Evolutionary conservation across 2,888 invertebrate species (phyloP).

Genomic region (Chelonus formosanus): DNA sequence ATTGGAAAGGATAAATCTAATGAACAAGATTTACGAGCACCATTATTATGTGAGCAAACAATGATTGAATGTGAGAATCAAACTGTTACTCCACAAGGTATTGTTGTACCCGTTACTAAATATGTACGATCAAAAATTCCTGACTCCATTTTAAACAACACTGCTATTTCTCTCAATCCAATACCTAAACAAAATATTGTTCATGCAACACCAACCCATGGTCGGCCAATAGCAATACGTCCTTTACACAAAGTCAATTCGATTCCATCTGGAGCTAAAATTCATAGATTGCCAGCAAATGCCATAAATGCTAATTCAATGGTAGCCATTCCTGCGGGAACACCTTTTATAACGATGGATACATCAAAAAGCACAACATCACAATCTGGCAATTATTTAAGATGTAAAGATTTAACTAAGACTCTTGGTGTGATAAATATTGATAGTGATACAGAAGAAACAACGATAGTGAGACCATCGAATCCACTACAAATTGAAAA

Average conservation of each 20-base stretch:
- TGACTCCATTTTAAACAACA: slow-evolving; percentile 27
- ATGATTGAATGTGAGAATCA: slow-evolving; percentile 51
- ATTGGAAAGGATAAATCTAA: slow-evolving; percentile 19
- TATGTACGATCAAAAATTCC: slow-evolving; percentile 22
- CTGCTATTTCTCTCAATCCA: slow-evolving; percentile 44
- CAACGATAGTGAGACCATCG: slow-evolving; percentile 14
- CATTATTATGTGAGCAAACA: slow-evolving; percentile 51
- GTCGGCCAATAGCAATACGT: slow-evolving; percentile 33
- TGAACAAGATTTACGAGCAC: slow-evolving; percentile 40
- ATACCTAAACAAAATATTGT: slow-evolving; percentile 49
- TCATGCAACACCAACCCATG: slow-evolving; percentile 36
- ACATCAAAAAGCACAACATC: slow-evolving; percentile 17
- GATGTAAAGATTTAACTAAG: slow-evolving; percentile 9
- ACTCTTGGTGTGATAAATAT: slow-evolving; percentile 51
- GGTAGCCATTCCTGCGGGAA: slow-evolving; percentile 44
- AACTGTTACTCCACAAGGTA: slow-evolving; percentile 14
- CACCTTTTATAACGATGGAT: neutral
- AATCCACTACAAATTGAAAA: too few relatives aligned
- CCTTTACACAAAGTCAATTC: slow-evolving; percentile 33
- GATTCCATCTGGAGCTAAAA: slow-evolving; percentile 19
- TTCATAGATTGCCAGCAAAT: slow-evolving; percentile 11
- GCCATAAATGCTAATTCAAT: slow-evolving; percentile 38
- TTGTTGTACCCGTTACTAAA: neutral
- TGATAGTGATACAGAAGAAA: slow-evolving; percentile 54
- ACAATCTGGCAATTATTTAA: slow-evolving; percentile 16